phyloP scores from a whole-genome alignment of 2,797 vertebrate genomes.

The Diceros bicornis region DNA sequence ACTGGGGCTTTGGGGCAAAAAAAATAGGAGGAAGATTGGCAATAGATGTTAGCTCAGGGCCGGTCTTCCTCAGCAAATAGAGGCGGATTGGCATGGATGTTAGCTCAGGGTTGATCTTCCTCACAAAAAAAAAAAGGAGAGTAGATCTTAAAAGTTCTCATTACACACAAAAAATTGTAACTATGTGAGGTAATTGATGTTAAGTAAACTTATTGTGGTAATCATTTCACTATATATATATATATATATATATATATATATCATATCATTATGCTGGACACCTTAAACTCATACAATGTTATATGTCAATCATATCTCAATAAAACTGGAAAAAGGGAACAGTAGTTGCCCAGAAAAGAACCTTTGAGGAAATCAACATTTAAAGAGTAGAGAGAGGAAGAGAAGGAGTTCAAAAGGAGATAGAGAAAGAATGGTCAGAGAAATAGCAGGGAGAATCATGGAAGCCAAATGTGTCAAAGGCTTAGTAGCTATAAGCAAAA shows the following conservation, averaged over 20 bases:
- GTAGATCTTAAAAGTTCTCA: not conserved
- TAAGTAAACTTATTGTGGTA: not conserved
- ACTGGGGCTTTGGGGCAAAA: too few species aligned
- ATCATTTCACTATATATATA: not conserved
- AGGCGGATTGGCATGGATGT: too few species aligned
- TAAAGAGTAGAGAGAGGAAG: not conserved
- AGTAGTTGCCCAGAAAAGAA: not conserved
- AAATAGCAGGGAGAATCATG: not conserved
- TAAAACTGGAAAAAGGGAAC: not conserved
- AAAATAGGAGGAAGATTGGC: too few species aligned
- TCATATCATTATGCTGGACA: not conserved
- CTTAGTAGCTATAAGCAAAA: not conserved
- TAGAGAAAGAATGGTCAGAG: not conserved
- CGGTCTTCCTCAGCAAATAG: too few species aligned
- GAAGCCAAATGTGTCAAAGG: not conserved
- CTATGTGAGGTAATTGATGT: not conserved
- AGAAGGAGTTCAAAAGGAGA: not conserved
- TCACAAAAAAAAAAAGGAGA: not conserved
- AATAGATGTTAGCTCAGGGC: too few species aligned
- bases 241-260: not conserved
- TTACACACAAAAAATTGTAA: not conserved
- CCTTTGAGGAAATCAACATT: slow-evolving; percentile 25
- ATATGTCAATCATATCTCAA: not conserved
- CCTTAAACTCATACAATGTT: not conserved
- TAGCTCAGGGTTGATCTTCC: too few species aligned